Base-by-base conservation (phyloP, 2,113 vertebrate genomes). In the Pyxicephalus adspersus region DNA sequence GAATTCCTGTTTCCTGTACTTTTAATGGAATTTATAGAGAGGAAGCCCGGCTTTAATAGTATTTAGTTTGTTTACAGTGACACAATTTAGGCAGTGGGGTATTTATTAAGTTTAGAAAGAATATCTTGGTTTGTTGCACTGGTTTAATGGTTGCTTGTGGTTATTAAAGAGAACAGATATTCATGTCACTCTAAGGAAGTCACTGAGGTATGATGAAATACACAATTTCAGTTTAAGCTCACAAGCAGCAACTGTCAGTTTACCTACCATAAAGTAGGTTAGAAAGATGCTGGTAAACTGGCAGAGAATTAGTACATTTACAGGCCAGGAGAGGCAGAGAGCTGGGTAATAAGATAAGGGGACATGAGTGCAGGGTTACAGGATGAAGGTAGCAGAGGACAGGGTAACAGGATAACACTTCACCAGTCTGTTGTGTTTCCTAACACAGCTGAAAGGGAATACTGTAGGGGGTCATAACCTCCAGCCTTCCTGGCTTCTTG, bases 361-460 rank as follows among this genome's bases (percentile, higher is more conserved):
- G 29, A 55, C 52, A 51, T 13, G 64, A 66, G 76, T 58, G 65
- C 28, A 52, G 31, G 64, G 28, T 79, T 79, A 79, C 77, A 68
- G 52, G 65, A 58, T 68, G 54, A 68, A 55, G 54, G 54, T 31
- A 51, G 38, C 25, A 63, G 17, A 77, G n/a, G 58, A 31, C 34
- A 57, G 77, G 54, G 52, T 60, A 38, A 60, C 66, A 79, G 77
- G 76, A 77, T 77, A 54, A 65, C 23, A 22, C 64, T 68, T 68
- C 65, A 67, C 77, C 51, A 15, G 64, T 58, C 64, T 79, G n/a
- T 54, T 68, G 26, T 67, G 64, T 78, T 54, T 66, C 64, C 52
- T 67, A 67, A 78, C 50, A 67, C 51, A 26, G 64, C 25, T 67
- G 64, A 58, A 78, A 78, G 76, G 22, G n/a, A 67, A 78, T 67